A percentile compares a stretch with the other conserved stretches of the same genome.
These are phyloP conservation scores for Idris sp. DNA, from an alignment of 1,140 invertebrate species.

Conservation along the genomic window DNA sequence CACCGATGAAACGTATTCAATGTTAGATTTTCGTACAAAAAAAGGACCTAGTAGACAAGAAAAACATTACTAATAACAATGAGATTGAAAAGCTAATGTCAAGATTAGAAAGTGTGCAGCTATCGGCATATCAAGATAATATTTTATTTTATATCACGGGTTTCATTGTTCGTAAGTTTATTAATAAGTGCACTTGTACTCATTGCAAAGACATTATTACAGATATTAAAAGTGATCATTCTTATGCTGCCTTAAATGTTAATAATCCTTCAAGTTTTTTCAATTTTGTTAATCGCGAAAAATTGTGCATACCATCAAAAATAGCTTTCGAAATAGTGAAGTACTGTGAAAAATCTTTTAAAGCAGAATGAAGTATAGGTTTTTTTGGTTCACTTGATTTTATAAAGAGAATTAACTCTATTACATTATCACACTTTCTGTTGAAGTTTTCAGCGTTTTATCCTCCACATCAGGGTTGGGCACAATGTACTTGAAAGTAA, in stretches of 20 bases:
- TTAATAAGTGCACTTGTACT: conserved; percentile 19
- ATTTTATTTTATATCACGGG: conserved; percentile 30
- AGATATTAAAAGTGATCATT: conserved; percentile 7
- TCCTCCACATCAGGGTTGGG: conserved; percentile 29
- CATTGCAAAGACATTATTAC: conserved; percentile 14
- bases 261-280: conserved; percentile 10
- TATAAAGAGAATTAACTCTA: conserved; percentile 1
- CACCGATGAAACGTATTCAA: conserved; percentile 5
- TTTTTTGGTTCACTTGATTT: conserved; percentile 13
- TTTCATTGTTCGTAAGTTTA: conserved; percentile 12
- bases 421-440: conserved; percentile 2
- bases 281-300: conserved; percentile 23
- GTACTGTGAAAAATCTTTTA: conserved; percentile 30
- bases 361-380: conserved; percentile 13
- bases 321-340: conserved; percentile 22
- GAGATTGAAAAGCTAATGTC: not conserved
- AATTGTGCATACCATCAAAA: conserved; percentile 17
- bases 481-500: too few species aligned
- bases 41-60: too few species aligned
- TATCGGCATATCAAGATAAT: conserved; percentile 14
- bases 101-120: not conserved
- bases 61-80: not conserved
- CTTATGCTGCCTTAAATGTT: conserved; percentile 5
- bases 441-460: conserved; percentile 4
- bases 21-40: conserved; percentile 31